These are phyloP conservation scores for Eolophus roseicapilla DNA, from an alignment of 2,113 vertebrate species.

Conservation along the genomic window DNA sequence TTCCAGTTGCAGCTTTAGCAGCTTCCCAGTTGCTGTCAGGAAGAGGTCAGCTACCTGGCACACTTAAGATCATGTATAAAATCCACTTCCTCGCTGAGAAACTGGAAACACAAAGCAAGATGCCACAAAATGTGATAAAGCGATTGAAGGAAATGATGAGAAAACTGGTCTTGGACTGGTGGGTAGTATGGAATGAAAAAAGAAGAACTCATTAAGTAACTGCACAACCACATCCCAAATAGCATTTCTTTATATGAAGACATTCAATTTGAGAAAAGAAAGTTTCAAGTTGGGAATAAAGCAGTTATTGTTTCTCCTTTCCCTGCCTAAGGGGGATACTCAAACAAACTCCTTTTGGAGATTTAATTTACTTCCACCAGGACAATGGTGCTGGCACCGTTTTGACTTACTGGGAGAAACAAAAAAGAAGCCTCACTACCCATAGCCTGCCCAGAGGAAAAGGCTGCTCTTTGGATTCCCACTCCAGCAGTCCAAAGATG, in stretches of 20 bases:
- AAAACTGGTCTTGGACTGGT: neutral
- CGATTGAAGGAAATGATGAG: neutral
- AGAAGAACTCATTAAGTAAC: neutral
- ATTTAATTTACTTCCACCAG: conserved; percentile 54
- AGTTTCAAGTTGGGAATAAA: conserved; percentile 49
- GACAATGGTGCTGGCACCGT: conserved; percentile 51
- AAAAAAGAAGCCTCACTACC: neutral
- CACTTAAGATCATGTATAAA: neutral
- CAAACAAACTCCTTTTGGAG: conserved; percentile 42
- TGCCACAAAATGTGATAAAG: neutral
- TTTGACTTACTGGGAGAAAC: neutral
- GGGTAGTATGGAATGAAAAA: neutral
- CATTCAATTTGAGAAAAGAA: conserved; percentile 6
- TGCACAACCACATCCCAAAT: neutral
- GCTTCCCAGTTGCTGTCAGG: neutral
- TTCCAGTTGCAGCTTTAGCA: neutral
- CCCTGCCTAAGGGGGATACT: neutral
- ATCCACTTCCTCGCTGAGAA: neutral
- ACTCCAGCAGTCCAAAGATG: neutral
- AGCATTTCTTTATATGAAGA: conserved; percentile 10
- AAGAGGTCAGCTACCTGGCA: neutral
- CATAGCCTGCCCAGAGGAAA: conserved; percentile 16
- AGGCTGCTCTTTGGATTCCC: conserved; percentile 4
- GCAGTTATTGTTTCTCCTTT: conserved; percentile 29
- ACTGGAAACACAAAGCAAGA: neutral